A percentile compares a stretch with the other conserved stretches of the same genome.
phyloP scores from a whole-genome alignment of 2,888 invertebrate species.

The Lomographa bimaculata region DNA sequence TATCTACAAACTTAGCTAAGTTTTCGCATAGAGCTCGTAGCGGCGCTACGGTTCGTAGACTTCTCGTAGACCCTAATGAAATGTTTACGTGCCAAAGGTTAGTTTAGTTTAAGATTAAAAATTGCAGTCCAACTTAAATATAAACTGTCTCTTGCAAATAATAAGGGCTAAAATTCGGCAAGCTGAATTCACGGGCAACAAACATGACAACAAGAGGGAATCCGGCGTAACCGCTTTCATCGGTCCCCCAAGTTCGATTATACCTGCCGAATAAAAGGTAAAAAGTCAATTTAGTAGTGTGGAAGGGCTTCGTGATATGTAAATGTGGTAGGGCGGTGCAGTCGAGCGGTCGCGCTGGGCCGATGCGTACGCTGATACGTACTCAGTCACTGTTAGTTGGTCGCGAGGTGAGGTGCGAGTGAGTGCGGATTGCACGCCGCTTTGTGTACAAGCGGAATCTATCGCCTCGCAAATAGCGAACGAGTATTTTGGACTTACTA shows the following conservation, averaged over 20 bases:
- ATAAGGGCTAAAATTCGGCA: constrained; percentile 44
- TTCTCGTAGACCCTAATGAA: constrained; percentile 16
- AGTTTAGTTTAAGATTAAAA: constrained; percentile 19
- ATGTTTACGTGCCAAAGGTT: constrained; percentile 23
- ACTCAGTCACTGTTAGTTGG: constrained; percentile 41
- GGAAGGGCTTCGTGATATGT: constrained; percentile 80
- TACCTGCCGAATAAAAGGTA: constrained; percentile 82
- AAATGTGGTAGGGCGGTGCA: constrained; percentile 80
- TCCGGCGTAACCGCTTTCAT: constrained; percentile 63
- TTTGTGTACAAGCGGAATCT: constrained; percentile 37
- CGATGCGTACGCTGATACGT: constrained; percentile 55
- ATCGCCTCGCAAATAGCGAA: constrained; percentile 38
- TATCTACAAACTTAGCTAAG: constrained; percentile 8
- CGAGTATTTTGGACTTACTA: constrained; percentile 11
- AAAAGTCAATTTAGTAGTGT: constrained; percentile 80
- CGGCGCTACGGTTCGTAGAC: constrained; percentile 53
- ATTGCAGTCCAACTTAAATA: constrained; percentile 26
- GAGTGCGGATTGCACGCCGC: constrained; percentile 44
- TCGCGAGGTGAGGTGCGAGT: constrained; percentile 43
- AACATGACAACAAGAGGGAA: constrained; percentile 55
- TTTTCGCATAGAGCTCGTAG: constrained; percentile 33
- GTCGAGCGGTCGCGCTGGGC: constrained; percentile 54
- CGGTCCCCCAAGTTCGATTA: constrained; percentile 74
- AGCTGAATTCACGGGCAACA: constrained; percentile 44
- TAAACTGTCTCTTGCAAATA: constrained; percentile 28